Base-by-base conservation (phyloP, 2,113 vertebrate species). In the Chaetops frenatus region DNA sequence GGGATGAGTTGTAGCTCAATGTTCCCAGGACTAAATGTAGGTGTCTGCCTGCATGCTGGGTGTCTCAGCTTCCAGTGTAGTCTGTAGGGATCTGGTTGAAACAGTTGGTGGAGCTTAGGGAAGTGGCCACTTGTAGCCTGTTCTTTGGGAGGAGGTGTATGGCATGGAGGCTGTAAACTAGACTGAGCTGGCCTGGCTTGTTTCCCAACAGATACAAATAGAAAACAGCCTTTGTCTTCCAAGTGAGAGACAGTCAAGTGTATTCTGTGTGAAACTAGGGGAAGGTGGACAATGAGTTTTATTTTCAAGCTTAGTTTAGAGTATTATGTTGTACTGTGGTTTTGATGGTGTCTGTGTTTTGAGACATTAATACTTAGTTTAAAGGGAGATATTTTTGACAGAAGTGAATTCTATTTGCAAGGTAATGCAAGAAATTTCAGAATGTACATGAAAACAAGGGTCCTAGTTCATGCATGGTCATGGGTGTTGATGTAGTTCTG, bases 221-320 rank as follows among this genome's bases (percentile, higher is more conserved):
- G 53, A 69, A 87, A 85, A 53, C 57, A 79, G 20, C 11, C 10
- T 79, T 73, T 64, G 28, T 64, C 44, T 87, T 69, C 44, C 38
- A 48, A 38, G 28, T 91, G 29, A 58, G 76, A 58, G 36, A 66
- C 53, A 65, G 53, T 70, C 29, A 57, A 73, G 31, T 45, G 10
- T 18, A 4, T 74, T 83, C 47, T 70, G 10, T 19, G 9, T 85
- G 50, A 77, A 61, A 56, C 35, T 15, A n/a, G 65, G 16, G 42
- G 10, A 61, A 84, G 15, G n/a, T 77, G 85, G 38, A 62, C 27
- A 36, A 67, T 36, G 19, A 69, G 21, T 62, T 86, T 88, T 66
- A 94, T 80, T 90, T 88, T 77, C 54, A 91, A 65, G 36, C 23
- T 62, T 81, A 33, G 58, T 86, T 86, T 79, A 72, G 42, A 40